These are phyloP conservation scores for Pipa parva DNA, from an alignment of 2,113 vertebrate genomes.

Conservation along the genomic window DNA sequence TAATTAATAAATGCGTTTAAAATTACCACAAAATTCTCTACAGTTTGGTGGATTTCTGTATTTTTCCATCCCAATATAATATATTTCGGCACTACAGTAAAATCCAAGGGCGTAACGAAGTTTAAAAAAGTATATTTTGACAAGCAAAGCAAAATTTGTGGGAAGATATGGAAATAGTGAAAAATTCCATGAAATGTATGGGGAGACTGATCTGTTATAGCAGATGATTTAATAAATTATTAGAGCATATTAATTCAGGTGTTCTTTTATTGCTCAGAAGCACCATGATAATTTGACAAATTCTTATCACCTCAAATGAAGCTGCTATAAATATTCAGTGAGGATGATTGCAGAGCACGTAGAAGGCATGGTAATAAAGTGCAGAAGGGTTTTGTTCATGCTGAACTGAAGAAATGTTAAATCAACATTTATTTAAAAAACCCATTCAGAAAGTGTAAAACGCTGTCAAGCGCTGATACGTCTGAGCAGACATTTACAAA, in stretches of 20 bases:
- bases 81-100: too few relatives aligned
- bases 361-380: conserved; percentile 22
- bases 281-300: conserved; percentile 34
- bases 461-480: not conserved
- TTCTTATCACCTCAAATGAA: conserved; percentile 35
- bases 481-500: not conserved
- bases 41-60: too few relatives aligned
- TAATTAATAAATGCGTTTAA: too few relatives aligned
- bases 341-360: conserved; percentile 1
- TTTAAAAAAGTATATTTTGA: too few relatives aligned
- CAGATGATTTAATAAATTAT: conserved; percentile 34
- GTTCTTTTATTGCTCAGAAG: conserved; percentile 31
- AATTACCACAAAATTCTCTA: too few relatives aligned
- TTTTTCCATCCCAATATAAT: too few relatives aligned
- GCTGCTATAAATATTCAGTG: conserved; percentile 26
- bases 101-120: too few relatives aligned
- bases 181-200: conserved; percentile 32
- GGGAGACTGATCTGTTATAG: conserved; percentile 21
- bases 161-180: too few relatives aligned
- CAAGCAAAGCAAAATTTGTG: too few relatives aligned
- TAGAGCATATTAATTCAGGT: conserved; percentile 27
- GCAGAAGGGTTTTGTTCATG: conserved; percentile 13
- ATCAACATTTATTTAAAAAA: not conserved
- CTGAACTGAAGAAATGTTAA: conserved; percentile 1
- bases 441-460: not conserved